Percentiles rank a stretch among this genome's conserved stretches.
phyloP scores from a whole-genome alignment of 2,797 vertebrate species.

The Anguilla pacifica region DNA sequence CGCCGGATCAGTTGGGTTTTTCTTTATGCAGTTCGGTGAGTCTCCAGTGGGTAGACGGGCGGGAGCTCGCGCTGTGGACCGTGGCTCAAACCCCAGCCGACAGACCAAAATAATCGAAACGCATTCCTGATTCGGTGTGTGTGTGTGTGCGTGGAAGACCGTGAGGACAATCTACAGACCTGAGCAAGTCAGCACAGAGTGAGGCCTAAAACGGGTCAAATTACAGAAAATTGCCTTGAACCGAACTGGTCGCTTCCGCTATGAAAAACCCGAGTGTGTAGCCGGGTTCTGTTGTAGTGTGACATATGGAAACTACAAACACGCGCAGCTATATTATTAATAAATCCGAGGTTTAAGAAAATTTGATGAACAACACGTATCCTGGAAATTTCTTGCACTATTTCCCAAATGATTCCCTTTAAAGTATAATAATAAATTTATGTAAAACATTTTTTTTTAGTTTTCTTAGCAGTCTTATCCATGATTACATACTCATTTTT shows the following conservation, averaged over 20 bases:
- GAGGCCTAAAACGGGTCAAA: background rate
- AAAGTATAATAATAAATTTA: background rate
- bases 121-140: background rate
- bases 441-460: background rate
- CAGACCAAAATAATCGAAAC: slow-evolving; percentile 22
- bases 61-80: slow-evolving; percentile 24
- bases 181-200: slow-evolving; percentile 27
- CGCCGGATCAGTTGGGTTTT: slow-evolving; percentile 24
- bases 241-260: background rate
- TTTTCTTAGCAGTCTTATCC: background rate
- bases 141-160: slow-evolving; percentile 8
- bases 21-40: slow-evolving; percentile 12
- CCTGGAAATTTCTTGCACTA: background rate
- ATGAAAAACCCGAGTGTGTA: background rate
- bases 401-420: background rate
- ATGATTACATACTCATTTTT: too few relatives aligned
- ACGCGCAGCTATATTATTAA: background rate
- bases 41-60: slow-evolving; percentile 26
- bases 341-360: background rate
- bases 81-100: slow-evolving; percentile 7
- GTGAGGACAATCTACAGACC: slow-evolving; percentile 21
- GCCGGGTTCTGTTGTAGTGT: background rate
- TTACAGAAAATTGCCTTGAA: background rate
- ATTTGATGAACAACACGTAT: background rate
- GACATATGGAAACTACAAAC: background rate